Evolutionary conservation across 2,113 vertebrate genomes (phyloP), one percentile per base, ranked within the genome.

Genomic region (Bambusicola thoracicus): DNA sequence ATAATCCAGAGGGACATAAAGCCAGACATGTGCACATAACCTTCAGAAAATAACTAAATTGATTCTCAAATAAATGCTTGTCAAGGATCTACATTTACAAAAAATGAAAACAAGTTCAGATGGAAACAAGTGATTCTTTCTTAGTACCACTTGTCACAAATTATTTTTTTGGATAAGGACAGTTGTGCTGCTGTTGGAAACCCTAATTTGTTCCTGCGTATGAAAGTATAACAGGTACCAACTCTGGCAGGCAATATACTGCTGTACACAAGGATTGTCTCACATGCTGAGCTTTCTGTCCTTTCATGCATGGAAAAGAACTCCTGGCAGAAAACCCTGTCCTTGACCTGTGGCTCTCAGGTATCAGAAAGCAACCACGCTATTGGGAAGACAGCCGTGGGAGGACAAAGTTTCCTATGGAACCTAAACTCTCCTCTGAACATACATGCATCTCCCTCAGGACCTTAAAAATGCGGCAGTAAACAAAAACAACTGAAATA

Each of bases 401-500:
- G 44, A 85, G 25, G 11, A 76, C 44, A 24, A 1, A 24, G 32
- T 40, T 79, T 78, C 81, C 41, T 46, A 48, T 44, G 67, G 81
- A 85, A 91, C 41, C 63, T 30, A 44, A 74, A 59, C 58, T 62
- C 20, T 77, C 34, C 25, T 80, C 48, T 95, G 79, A 91, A 85
- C 72, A 83, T 19, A 81, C 29, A 14, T 11, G 13, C 10, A 66
- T 77, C 59, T 87, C 59, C 63, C 61, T 11, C 22, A 10, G 34
- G 78, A 29, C 65, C 51, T 49, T 27, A 41, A 27, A 95, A 82
- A 10, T 2, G 29, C 77, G 29, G 72, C 43, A 73, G 91, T 91
- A 89, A 94, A 91, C 79, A 89, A 89, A 74, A 96, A 77, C 74
- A 93, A 43, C 59, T 70, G 72, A 80, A 91, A 63, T 82, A 80